Conservation (phyloP, 2,113 vertebrate species). For the Solea solea region DNA sequence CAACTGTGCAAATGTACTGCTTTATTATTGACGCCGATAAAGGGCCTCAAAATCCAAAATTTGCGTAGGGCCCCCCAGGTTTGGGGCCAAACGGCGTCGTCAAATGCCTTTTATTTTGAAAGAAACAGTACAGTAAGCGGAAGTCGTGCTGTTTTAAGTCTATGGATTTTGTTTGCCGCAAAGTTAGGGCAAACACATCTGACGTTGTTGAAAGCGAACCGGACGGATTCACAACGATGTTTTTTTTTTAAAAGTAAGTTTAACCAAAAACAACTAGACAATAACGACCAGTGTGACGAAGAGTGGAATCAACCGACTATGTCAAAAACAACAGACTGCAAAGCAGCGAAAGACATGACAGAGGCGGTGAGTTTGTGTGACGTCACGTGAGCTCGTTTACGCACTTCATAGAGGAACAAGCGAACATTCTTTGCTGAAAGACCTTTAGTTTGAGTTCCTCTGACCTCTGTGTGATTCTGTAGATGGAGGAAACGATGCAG, state of each 20-base stretch:
- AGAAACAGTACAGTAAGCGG: background rate
- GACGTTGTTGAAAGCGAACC: background rate
- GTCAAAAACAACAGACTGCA: conserved; percentile 61
- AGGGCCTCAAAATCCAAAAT: too few relatives aligned
- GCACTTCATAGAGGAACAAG: background rate
- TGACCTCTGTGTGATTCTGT: background rate
- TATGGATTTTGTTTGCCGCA: conserved; percentile 1
- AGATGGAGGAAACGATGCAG: conserved; percentile 87
- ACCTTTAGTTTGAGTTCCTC: background rate
- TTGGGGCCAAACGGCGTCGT: too few relatives aligned
- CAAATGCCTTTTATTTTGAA: conserved; percentile 56
- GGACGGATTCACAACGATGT: background rate
- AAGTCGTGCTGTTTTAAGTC: background rate
- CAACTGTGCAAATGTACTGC: too few relatives aligned
- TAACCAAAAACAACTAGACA: background rate
- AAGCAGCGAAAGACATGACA: conserved; percentile 63
- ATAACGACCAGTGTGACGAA: background rate
- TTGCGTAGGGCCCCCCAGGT: too few relatives aligned
- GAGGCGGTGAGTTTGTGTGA: conserved; percentile 59
- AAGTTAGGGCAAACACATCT: conserved; percentile 45
- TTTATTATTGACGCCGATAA: too few relatives aligned
- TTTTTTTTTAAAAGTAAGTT: too few relatives aligned
- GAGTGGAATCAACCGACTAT: conserved; percentile 34
- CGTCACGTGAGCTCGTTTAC: background rate
- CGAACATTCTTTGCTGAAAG: background rate